Evolutionary conservation across 53 echinoderm and acorn worm species (phyloP).

Genomic region (Stichopus horrens): DNA sequence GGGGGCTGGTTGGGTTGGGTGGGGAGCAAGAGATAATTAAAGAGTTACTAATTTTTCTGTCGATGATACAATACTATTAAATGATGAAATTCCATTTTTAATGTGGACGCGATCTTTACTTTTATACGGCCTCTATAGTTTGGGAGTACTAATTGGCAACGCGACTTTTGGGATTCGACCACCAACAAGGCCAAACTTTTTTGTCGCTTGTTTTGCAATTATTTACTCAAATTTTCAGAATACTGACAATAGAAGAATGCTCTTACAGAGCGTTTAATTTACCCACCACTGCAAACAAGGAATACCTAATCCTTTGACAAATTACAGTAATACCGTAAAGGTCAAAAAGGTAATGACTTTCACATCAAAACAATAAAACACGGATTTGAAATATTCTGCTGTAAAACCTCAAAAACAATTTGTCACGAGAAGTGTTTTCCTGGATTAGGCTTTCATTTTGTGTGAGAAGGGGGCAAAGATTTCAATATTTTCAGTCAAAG

Average conservation of each 20-base stretch:
- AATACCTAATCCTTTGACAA: not conserved
- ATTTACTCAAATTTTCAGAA: not conserved
- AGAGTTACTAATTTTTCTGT: too few relatives aligned
- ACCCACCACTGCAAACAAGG: constrained; percentile 12
- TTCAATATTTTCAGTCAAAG: not conserved
- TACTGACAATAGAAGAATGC: not conserved
- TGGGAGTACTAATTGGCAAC: too few relatives aligned
- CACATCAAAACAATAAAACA: not conserved
- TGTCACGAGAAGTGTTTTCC: not conserved
- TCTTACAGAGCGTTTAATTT: not conserved
- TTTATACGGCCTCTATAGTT: too few relatives aligned
- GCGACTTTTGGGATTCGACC: too few relatives aligned
- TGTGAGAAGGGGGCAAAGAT: not conserved
- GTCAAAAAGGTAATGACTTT: constrained; percentile 39
- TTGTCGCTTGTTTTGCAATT: not conserved
- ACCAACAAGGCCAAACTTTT: not conserved
- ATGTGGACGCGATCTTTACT: too few relatives aligned
- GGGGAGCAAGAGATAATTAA: too few relatives aligned
- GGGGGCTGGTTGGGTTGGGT: too few relatives aligned
- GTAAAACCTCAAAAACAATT: not conserved
- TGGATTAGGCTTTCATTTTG: not conserved
- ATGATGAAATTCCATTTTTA: too few relatives aligned
- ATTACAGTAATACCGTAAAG: constrained; percentile 16
- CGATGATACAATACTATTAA: too few relatives aligned
- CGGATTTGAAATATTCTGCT: not conserved